Percentiles rank a stretch among this genome's conserved stretches.
Evolutionary conservation across 64 coral and sea anemone species (phyloP).

Genomic region (Dendrophyllia cribrosa): DNA sequence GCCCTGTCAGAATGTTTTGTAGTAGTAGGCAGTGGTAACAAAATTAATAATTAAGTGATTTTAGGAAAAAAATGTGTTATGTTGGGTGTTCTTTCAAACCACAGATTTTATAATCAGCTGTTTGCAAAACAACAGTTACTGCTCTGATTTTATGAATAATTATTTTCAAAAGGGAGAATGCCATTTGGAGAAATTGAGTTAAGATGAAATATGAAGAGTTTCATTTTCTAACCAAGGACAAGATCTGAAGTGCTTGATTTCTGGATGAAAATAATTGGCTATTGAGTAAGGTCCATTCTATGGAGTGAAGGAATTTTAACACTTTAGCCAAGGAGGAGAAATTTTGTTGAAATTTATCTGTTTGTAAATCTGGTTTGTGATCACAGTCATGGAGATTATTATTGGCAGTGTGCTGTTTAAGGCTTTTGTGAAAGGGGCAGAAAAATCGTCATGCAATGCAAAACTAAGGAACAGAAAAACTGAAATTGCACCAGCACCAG

Average conservation of each 20-base stretch:
- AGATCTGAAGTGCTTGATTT: too few species aligned
- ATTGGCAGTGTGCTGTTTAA: constrained; percentile 36
- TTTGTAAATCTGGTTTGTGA: not conserved
- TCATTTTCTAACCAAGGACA: too few species aligned
- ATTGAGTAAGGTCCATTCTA: not conserved
- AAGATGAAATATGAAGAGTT: too few species aligned
- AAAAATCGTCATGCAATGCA: not conserved
- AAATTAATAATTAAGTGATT: not conserved
- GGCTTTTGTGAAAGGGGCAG: constrained; percentile 13
- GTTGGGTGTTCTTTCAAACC: not conserved
- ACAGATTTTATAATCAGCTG: constrained; percentile 6
- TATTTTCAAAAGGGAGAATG: too few species aligned
- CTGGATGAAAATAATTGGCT: too few species aligned
- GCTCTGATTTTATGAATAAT: not conserved
- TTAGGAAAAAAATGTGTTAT: not conserved
- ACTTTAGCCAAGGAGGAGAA: not conserved
- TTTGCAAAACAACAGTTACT: not conserved
- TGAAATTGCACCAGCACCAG: not conserved
- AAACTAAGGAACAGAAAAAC: not conserved
- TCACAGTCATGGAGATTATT: constrained; percentile 19
- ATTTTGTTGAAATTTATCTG: not conserved
- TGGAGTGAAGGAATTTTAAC: not conserved
- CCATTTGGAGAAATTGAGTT: too few species aligned
- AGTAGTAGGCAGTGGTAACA: not conserved
- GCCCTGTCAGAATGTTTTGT: too few species aligned